Evolutionary conservation across 2,888 invertebrate genomes (phyloP), one percentile per base, ranked within the genome.

Genomic region (Griposia aprilina): DNA sequence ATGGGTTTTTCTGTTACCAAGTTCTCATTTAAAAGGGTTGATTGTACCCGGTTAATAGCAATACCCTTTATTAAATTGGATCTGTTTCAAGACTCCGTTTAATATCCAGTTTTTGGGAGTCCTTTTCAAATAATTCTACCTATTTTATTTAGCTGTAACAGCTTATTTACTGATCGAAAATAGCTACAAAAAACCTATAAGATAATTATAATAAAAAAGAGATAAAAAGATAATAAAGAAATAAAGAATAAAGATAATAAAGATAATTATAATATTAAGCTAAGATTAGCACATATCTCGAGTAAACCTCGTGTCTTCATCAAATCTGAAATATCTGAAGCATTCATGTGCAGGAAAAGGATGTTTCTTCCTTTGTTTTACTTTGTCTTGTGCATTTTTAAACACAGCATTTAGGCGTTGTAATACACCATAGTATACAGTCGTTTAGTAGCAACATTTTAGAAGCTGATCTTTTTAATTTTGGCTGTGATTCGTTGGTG

Each of bases 1-100:
- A 82, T 82, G 66, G 69, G 70, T 70, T 82, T 76, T 86, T 82
- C 85, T 59, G 66, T 52, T 8, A 76, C 83, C 66, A 76, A 82
- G 36, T 59, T 59, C 57, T 76, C 69, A 76, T 82, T 67, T 62
- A 76, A 85, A 82, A 82, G 83, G 86, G 77, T 75, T 74, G 52
- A 60, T 82, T 70, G 23, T 75, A 8, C n/a, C 11, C n/a, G 2
- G 10, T 52, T 52, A 62, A 86, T 69, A 57, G 36, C 15, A 59
- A 70, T 23, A 60, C 7, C 26, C 57, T 36, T 57, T 86, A 82
- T 57, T 36, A 48, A 75, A 80, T 74, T 60, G 55, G 23, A n/a
- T 59, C 48, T 30, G 15, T 66, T 82, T 74, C 48, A n/a, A 57
- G 30, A 60, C 23, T n/a, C n/a, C 23, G 26, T 52, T 26, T 30